phyloP scores from a whole-genome alignment of 2,797 vertebrate genomes.

The Etheostoma nigrum region DNA sequence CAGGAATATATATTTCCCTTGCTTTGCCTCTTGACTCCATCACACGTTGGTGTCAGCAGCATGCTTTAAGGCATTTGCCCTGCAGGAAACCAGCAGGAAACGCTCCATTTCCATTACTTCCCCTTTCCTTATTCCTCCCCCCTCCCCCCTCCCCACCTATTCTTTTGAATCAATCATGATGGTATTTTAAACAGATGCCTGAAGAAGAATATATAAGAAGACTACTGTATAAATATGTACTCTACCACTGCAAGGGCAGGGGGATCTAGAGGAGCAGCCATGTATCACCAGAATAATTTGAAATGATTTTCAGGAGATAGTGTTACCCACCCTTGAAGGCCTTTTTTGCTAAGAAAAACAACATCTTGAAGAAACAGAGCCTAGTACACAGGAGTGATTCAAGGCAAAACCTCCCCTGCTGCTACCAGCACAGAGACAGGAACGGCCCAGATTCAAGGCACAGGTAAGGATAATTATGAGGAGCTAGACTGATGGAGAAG shows the following conservation, averaged over 20 bases:
- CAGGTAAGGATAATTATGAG: constrained; percentile 56
- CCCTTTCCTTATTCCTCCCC: not conserved
- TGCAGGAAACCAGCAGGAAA: constrained; percentile 42
- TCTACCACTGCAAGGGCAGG: not conserved
- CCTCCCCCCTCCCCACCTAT: no score
- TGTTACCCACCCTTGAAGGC: constrained; percentile 6
- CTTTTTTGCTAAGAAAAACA: constrained; percentile 21
- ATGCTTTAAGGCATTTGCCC: constrained; percentile 23
- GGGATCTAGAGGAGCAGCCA: constrained; percentile 8
- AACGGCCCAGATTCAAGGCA: constrained; percentile 4
- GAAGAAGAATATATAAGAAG: not conserved
- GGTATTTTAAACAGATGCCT: constrained; percentile 8
- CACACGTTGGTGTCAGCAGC: constrained; percentile 42
- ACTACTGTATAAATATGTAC: constrained; percentile 12
- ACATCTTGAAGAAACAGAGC: constrained; percentile 16
- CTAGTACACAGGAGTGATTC: constrained; percentile 22
- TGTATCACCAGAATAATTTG: constrained; percentile 16
- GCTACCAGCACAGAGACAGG: constrained; percentile 32
- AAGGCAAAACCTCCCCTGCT: constrained; percentile 59
- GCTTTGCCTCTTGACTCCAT: constrained; percentile 30
- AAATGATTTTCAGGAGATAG: constrained; percentile 24
- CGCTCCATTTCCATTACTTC: not conserved
- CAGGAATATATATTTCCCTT: constrained; percentile 48
- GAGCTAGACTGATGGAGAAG: constrained; percentile 51
- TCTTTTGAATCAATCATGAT: constrained; percentile 14